Base-by-base conservation (phyloP, 1,140 invertebrate species). In the Oryzaephilus surinamensis region DNA sequence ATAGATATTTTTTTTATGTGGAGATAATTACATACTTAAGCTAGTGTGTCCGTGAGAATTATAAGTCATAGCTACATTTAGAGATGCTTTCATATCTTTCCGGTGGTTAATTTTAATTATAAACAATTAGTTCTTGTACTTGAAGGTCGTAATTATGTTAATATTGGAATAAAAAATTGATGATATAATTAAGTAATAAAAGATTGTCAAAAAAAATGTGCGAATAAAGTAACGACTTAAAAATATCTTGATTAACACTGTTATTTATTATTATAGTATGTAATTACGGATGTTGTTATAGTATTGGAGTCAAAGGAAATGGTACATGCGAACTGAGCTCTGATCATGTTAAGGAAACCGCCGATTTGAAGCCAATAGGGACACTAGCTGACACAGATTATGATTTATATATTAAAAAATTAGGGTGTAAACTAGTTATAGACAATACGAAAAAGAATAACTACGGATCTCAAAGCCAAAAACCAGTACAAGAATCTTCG, bases 281-380 rank as follows among this genome's bases (percentile, higher is more conserved):
- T n/a, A n/a, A n/a, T 7, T 24, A 6, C 5, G 13, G 24, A 36
- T 45, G 37, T 15, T 35, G 36, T 60, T 63, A 38, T 55, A 77
- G 75, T 35, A 71, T 77, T 38, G 64, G 68, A 45, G 52, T 62
- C 27, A 72, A 71, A 61, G 74, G 75, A 49, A 79, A 79, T 54
- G 69, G 67, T 26, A 73, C 71, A 10, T 79, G 76, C 54, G 63
- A 70, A 21, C 49, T 77, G 33, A 68, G 67, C 32, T 51, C 56
- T 24, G 53, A 62, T 33, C 51, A 65, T 32, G 61, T 69, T 32
- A 61, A 61, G 38, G 51, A 57, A 48, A 47, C 57, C 14, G 46
- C 50, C 14, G 61, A 68, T 48, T 15, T 58, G 20, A 51, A 63
- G 52, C 59, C 65, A 47, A 50, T 57, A 53, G 57, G 61, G 38